Conservation (phyloP, 92 coral and sea anemone species). For the Scolanthus callimorphus region DNA sequence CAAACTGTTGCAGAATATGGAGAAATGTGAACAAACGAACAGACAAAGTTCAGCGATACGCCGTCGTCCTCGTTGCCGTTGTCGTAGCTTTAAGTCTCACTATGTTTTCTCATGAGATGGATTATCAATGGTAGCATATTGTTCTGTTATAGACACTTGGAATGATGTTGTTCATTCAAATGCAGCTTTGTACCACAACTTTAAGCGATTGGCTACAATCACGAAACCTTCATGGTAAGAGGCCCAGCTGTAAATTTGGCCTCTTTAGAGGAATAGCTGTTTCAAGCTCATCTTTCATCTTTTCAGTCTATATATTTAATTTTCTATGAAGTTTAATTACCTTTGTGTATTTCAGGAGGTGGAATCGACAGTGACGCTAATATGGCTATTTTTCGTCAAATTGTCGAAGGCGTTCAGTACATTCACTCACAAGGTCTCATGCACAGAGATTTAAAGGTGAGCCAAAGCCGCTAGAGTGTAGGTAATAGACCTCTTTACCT, state of each 20-base stretch:
- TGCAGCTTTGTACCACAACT: constrained; percentile 94
- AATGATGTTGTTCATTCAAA: constrained; percentile 89
- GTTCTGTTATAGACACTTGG: constrained; percentile 66
- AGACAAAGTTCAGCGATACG: no score
- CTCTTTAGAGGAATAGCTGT: no score
- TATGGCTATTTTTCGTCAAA: constrained; percentile 89
- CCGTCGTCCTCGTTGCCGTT: no score
- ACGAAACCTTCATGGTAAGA: constrained; percentile 46
- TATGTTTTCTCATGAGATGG: no score
- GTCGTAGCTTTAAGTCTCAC: no score
- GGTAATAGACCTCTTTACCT: no score
- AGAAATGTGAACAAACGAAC: no score
- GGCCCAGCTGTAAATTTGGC: neutral
- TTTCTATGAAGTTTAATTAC: no score
- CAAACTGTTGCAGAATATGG: no score
- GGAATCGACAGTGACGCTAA: constrained; percentile 51
- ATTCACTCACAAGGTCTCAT: constrained; percentile 85
- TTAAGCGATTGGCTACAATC: constrained; percentile 82
- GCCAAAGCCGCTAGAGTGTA: no score
- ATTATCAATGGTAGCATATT: neutral
- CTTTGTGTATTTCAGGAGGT: constrained; percentile 18
- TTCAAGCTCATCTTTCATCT: neutral
- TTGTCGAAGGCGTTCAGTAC: constrained; percentile 78
- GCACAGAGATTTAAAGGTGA: constrained; percentile 96
- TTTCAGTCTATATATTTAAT: no score